Evolutionary conservation across 2,888 invertebrate genomes (phyloP).

Genomic region (Melangyna quadrimaculata): DNA sequence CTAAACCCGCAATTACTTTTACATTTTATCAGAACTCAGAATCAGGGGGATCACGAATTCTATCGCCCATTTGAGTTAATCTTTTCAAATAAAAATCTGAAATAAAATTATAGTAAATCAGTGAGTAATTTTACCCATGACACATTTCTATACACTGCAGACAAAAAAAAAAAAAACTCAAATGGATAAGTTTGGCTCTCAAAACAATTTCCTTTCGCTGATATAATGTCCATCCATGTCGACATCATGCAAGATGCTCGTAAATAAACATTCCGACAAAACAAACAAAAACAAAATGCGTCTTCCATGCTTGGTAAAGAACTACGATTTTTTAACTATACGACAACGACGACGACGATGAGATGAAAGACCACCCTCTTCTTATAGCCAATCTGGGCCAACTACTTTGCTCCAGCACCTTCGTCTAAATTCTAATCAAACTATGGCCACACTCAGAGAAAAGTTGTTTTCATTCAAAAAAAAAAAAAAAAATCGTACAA

Average conservation of each 20-base stretch:
- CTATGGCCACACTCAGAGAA: neutral
- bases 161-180: neutral
- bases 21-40: too few relatives aligned
- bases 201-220: constrained; percentile 49
- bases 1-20: too few relatives aligned
- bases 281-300: constrained; percentile 21
- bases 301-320: neutral
- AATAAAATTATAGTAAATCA: constrained; percentile 36
- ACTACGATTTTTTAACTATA: too few relatives aligned
- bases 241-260: constrained; percentile 62
- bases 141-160: constrained; percentile 17
- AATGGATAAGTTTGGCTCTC: constrained; percentile 40
- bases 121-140: constrained; percentile 37
- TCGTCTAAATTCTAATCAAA: constrained; percentile 62
- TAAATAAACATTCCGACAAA: constrained; percentile 43
- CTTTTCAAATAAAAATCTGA: neutral
- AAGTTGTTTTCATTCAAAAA: neutral
- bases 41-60: too few relatives aligned
- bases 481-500: too few relatives aligned
- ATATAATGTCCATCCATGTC: constrained; percentile 45
- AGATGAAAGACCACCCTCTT: constrained; percentile 58
- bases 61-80: too few relatives aligned
- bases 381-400: constrained; percentile 60
- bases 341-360: constrained; percentile 11
- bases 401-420: constrained; percentile 60